phyloP scores from a whole-genome alignment of 2,888 invertebrate species.

The Steromphala cineraria region DNA sequence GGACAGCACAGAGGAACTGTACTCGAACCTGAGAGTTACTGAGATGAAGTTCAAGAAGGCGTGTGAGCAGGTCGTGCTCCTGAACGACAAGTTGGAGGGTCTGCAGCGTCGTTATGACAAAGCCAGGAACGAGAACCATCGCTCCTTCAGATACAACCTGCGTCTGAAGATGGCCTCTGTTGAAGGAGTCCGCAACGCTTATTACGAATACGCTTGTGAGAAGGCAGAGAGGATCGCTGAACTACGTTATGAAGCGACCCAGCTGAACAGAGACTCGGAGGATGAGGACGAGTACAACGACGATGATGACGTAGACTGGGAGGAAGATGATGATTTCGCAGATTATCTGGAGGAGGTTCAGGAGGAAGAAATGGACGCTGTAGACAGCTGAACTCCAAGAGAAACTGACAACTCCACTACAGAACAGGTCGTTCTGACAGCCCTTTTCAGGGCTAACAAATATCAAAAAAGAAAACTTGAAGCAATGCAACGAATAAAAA shows the following conservation, averaged over 20 bases:
- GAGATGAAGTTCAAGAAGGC: neutral
- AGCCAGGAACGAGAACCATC: constrained; percentile 9
- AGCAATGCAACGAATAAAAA: neutral
- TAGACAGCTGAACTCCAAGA: too few species aligned
- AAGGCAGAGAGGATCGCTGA: constrained; percentile 9
- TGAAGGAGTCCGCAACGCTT: constrained; percentile 16
- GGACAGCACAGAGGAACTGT: too few species aligned
- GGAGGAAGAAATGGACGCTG: neutral
- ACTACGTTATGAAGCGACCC: neutral
- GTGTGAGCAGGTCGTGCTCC: constrained; percentile 17
- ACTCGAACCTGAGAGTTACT: neutral
- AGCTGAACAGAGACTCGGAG: neutral
- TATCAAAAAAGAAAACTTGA: neutral
- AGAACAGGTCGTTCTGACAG: neutral
- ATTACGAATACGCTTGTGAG: constrained; percentile 16
- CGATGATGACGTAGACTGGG: neutral
- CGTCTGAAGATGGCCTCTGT: neutral
- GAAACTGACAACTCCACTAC: too few species aligned
- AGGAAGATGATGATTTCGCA: neutral
- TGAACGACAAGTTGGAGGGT: constrained; percentile 10
- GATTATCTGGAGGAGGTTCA: neutral
- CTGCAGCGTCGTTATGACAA: constrained; percentile 12
- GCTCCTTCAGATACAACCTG: constrained; percentile 15
- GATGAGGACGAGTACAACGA: neutral
- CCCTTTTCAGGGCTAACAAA: constrained; percentile 8